A percentile compares a stretch with the other conserved stretches of the same genome.
Conservation (phyloP, 2,888 invertebrate genomes). For the Cheiracanthium punctorium region DNA sequence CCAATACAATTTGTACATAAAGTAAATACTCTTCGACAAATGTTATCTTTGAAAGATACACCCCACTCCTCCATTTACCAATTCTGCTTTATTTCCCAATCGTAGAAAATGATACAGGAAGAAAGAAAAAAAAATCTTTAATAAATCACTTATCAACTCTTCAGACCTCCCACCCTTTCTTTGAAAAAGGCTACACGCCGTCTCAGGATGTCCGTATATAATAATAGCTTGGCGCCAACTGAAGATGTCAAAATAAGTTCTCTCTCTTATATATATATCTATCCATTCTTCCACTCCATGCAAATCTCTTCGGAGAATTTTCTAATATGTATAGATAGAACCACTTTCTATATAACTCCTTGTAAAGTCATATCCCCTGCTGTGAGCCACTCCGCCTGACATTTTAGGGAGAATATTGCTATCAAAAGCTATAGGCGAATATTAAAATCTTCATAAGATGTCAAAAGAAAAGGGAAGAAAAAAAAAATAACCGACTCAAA, state of each 20-base stretch:
- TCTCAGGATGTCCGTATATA: neutral
- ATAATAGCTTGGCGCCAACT: neutral
- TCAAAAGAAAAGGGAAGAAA: neutral
- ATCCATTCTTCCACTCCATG: neutral
- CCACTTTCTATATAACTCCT: conserved; percentile 1
- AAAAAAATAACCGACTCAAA: neutral
- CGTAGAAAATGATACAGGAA: no score
- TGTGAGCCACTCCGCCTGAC: neutral
- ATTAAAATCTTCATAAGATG: conserved; percentile 48
- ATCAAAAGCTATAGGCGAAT: conserved; percentile 25
- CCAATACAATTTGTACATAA: no score
- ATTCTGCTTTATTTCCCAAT: no score
- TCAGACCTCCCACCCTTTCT: no score
- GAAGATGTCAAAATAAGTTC: conserved; percentile 8
- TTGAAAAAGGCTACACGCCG: neutral
- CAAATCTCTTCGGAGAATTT: neutral
- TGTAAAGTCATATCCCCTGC: neutral
- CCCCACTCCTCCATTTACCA: no score
- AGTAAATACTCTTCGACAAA: no score
- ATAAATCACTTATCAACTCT: no score
- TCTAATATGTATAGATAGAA: conserved; percentile 9
- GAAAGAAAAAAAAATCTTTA: no score
- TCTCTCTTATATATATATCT: no score
- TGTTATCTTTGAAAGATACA: no score
- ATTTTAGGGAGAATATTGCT: neutral